Evolutionary conservation across 2,113 vertebrate genomes (phyloP).

Genomic region (Melospiza georgiana): DNA sequence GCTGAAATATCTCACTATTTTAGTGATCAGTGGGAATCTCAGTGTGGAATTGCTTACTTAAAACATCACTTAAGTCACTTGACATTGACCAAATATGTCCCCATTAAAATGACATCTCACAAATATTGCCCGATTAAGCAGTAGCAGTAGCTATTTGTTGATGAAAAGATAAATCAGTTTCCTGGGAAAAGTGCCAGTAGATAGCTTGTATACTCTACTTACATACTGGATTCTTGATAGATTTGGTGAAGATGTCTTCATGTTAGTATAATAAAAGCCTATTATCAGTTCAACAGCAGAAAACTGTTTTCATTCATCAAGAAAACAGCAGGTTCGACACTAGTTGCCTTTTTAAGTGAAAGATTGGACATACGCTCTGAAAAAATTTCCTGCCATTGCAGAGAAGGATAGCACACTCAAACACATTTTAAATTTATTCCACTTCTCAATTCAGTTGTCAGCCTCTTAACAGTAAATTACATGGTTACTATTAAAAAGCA

Average conservation of each 20-base stretch:
- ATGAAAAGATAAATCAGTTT: slow-evolving; percentile 70
- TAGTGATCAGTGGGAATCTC: not conserved
- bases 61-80: slow-evolving; percentile 49
- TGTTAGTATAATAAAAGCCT: slow-evolving; percentile 70
- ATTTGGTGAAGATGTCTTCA: slow-evolving; percentile 70
- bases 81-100: slow-evolving; percentile 41
- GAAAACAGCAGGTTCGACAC: slow-evolving; percentile 59
- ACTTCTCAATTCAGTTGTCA: slow-evolving; percentile 53
- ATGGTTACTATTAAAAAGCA: slow-evolving; percentile 46
- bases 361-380: slow-evolving; percentile 45
- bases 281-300: slow-evolving; percentile 72
- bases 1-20: not conserved
- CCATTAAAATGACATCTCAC: slow-evolving; percentile 65
- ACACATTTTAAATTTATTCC: slow-evolving; percentile 52
- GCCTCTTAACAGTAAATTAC: slow-evolving; percentile 46
- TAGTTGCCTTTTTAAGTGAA: slow-evolving; percentile 69
- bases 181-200: slow-evolving; percentile 72
- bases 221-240: slow-evolving; percentile 64
- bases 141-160: slow-evolving; percentile 62
- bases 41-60: slow-evolving; percentile 30
- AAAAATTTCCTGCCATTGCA: slow-evolving; percentile 54
- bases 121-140: slow-evolving; percentile 59
- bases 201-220: slow-evolving; percentile 58
- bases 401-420: slow-evolving; percentile 49
- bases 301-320: slow-evolving; percentile 71